Evolutionary conservation across 2,113 vertebrate genomes (phyloP), one percentile per base, ranked within the genome.

Genomic region (Phalacrocorax brasilianus): DNA sequence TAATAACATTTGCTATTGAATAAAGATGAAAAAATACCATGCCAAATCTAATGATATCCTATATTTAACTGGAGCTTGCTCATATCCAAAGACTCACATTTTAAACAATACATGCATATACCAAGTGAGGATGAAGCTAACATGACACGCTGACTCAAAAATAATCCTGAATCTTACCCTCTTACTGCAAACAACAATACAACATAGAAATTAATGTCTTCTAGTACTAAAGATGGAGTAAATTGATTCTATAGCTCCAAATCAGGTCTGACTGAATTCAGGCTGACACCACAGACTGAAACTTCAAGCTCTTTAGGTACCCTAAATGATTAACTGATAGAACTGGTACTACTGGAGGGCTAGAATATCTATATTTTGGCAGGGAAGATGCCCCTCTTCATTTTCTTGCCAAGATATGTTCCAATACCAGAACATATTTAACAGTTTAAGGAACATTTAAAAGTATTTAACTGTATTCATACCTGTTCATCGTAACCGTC

Each of bases 401-500:
- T 84, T 86, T 92, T 16, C 42, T 78, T 87, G 61, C 26, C 68
- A 91, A 86, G 8, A 49, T 58, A 49, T 18, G 16, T 47, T 93
- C 55, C 28, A 73, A 30, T 44, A 89, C 6, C 13, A 70, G 62
- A 87, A 35, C 9, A 58, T 14, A 35, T 81, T 61, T 17, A 93
- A 56, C 9, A 65, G 59, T 40, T 86, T 61, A 78, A 91, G 38
- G 33, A 80, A 83, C 21, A 45, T 1, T 42, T 15, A 50, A 73
- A 66, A 66, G 42, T 55, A 85, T 63, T 81, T 86, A 1, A 17
- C 11, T 79, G 26, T 33, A 95, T 47, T 96, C 96, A 89, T 99
- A 99, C 99, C 99, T 99, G 99, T 94, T 99, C 99, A 59, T 99
- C 99, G 12, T 99, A 99, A 96, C 99, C 99, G 91, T 99, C 99